Evolutionary conservation across 2,797 vertebrate genomes (phyloP).

Genomic region (Sphaeramia orbicularis): DNA sequence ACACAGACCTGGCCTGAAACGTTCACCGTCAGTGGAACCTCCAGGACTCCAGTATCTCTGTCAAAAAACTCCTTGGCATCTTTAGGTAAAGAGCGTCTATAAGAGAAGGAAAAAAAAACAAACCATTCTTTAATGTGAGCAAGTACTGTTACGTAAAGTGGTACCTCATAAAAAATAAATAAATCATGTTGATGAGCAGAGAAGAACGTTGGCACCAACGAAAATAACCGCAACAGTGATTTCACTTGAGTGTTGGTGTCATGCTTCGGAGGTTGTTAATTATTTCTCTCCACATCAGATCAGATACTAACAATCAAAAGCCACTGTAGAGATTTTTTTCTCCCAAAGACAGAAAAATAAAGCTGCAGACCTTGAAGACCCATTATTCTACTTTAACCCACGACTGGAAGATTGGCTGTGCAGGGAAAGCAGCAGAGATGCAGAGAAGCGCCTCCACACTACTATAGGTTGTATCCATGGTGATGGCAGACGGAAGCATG

Average conservation of each 20-base stretch:
- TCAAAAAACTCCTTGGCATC: conserved; percentile 89
- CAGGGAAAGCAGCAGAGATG: conserved; percentile 59
- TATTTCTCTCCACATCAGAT: conserved; percentile 14
- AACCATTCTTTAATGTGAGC: too few species aligned
- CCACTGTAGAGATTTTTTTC: not conserved
- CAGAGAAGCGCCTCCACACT: conserved; percentile 74
- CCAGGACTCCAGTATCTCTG: conserved; percentile 87
- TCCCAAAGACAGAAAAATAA: conserved; percentile 33
- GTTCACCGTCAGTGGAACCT: conserved; percentile 87
- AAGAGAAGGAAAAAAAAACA: conserved; percentile 21
- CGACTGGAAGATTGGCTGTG: conserved; percentile 57
- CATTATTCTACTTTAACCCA: conserved; percentile 68
- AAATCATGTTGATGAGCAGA: not conserved
- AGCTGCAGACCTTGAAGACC: conserved; percentile 60
- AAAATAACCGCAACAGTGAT: conserved; percentile 9
- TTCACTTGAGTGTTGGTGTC: too few species aligned
- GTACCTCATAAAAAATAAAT: not conserved
- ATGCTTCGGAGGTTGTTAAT: not conserved
- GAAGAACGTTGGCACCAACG: conserved; percentile 17
- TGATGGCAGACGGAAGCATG: conserved; percentile 78
- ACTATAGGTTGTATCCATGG: conserved; percentile 83
- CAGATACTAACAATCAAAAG: too few species aligned
- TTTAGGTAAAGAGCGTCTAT: conserved; percentile 82
- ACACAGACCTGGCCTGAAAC: conserved; percentile 91
- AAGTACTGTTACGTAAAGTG: conserved; percentile 6